These are phyloP conservation scores for Pollicipes pollicipes DNA, from an alignment of 1,140 invertebrate species.

Conservation along the genomic window DNA sequence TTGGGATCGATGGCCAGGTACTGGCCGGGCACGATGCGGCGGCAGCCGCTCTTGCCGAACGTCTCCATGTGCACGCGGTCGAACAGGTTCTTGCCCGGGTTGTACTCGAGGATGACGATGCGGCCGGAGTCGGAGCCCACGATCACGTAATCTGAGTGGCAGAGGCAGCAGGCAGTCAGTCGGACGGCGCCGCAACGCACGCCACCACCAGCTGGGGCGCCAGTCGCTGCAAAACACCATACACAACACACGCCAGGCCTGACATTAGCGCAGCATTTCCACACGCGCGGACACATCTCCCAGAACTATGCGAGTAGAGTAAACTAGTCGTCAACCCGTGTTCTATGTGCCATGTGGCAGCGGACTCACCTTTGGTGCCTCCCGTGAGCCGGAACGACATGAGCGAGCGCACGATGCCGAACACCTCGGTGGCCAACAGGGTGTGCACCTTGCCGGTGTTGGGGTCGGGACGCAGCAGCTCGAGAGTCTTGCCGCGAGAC, in stretches of 20 bases:
- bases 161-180: too few species aligned
- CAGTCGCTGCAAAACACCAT: not conserved
- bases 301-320: too few species aligned
- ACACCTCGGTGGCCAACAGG: conserved; percentile 83
- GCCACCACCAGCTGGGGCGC: too few species aligned
- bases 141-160: conserved; percentile 94
- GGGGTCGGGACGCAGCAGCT: conserved; percentile 82
- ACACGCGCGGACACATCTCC: too few species aligned
- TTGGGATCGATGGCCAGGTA: conserved; percentile 98
- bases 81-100: conserved; percentile 77
- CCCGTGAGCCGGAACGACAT: conserved; percentile 93
- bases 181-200: too few species aligned
- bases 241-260: too few species aligned
- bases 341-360: too few species aligned
- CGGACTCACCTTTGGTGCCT: conserved; percentile 80
- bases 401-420: conserved; percentile 85
- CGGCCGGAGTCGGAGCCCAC: conserved; percentile 95
- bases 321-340: too few species aligned
- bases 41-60: conserved; percentile 95
- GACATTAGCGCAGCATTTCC: too few species aligned
- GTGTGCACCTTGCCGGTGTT: conserved; percentile 97
- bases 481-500: conserved; percentile 83
- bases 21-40: conserved; percentile 95
- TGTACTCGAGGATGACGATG: conserved; percentile 97
- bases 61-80: conserved; percentile 98